Evolutionary conservation across 2,113 vertebrate species (phyloP).

Genomic region (Falcunculus frontatus): DNA sequence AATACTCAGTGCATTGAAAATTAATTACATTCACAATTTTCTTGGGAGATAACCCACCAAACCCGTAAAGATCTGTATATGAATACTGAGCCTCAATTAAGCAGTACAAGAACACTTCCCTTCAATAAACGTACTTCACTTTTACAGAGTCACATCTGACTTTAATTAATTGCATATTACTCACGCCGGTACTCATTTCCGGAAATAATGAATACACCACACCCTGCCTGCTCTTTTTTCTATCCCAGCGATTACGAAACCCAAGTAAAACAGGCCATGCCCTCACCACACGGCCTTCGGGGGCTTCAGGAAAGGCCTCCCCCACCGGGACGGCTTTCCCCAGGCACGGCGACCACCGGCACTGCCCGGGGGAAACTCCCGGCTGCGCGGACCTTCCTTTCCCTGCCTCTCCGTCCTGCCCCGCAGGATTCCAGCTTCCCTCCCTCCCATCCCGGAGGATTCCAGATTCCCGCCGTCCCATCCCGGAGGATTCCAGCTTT

Average conservation of each 20-base stretch:
- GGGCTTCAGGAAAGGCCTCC: too few species aligned
- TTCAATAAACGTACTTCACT: not conserved
- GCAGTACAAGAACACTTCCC: not conserved
- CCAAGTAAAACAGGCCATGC: not conserved
- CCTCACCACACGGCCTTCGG: not conserved
- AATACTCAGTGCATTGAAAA: not conserved
- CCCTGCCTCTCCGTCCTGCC: not conserved
- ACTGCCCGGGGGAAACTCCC: not conserved
- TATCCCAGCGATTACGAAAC: fast-evolving
- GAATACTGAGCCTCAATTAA: not conserved
- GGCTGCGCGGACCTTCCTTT: not conserved
- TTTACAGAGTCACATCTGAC: not conserved
- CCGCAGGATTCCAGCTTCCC: not conserved
- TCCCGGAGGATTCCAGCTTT: not conserved
- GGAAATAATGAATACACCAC: not conserved
- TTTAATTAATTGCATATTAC: not conserved
- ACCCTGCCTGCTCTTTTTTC: not conserved
- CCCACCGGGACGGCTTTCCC: not conserved
- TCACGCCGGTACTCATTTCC: not conserved
- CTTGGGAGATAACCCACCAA: not conserved
- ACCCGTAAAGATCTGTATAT: not conserved
- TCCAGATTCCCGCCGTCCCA: not conserved
- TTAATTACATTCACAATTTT: not conserved
- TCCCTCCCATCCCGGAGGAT: not conserved
- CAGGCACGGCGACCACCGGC: not conserved